phyloP scores from a whole-genome alignment of 2,888 invertebrate genomes.

The Chymomyza procnemis region DNA sequence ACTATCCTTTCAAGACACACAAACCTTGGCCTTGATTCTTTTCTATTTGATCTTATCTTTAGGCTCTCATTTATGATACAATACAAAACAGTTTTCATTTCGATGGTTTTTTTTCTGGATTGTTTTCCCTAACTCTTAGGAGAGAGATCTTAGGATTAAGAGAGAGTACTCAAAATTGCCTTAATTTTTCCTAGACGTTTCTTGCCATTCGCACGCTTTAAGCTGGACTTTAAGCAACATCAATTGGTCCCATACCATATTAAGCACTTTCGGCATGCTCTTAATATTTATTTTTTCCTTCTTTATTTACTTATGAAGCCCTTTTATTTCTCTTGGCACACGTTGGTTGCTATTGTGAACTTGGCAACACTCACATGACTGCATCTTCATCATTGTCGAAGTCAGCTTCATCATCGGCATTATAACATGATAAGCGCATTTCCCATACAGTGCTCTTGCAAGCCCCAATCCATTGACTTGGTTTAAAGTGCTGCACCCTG shows the following conservation, averaged over 20 bases:
- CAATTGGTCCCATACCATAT: conserved; percentile 30
- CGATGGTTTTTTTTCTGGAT: too few species aligned
- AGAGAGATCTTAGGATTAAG: too few species aligned
- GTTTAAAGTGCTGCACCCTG: conserved; percentile 16
- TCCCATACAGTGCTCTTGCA: conserved; percentile 14
- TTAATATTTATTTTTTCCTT: neutral
- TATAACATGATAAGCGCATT: conserved; percentile 38
- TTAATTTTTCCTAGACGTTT: neutral
- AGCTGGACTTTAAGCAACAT: conserved; percentile 22
- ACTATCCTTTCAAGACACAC: too few species aligned
- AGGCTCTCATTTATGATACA: too few species aligned
- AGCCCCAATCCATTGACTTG: conserved; percentile 14
- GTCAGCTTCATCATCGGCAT: neutral
- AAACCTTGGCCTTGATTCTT: too few species aligned
- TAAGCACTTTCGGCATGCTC: conserved; percentile 20
- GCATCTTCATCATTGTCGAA: neutral
- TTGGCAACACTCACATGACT: neutral
- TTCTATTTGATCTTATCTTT: too few species aligned
- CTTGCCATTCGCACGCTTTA: conserved; percentile 20
- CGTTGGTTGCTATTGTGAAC: neutral
- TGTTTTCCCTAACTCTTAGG: too few species aligned
- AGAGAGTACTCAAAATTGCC: too few species aligned
- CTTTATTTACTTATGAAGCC: conserved; percentile 23
- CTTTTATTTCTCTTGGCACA: neutral
- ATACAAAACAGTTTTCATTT: too few species aligned